Evolutionary conservation across 2,888 invertebrate species (phyloP).

Genomic region (Agelastica alni): DNA sequence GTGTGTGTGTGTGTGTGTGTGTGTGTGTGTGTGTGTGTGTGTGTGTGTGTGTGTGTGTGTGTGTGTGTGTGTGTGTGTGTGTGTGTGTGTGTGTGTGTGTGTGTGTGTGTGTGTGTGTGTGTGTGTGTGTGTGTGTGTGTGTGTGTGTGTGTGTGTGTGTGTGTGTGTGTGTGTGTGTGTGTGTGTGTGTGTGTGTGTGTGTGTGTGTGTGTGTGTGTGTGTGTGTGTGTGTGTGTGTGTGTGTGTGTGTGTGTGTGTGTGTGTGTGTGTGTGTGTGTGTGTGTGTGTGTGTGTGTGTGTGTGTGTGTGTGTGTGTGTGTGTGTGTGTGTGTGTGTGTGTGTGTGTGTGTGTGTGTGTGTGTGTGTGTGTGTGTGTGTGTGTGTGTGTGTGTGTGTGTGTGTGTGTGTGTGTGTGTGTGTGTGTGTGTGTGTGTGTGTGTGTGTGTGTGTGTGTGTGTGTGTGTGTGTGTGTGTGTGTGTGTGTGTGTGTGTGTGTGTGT

Average conservation of each 20-base stretch:
- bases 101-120: conserved; percentile 6
- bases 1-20: conserved; percentile 5
- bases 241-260: conserved; percentile 6
- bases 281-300: conserved; percentile 5
- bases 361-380: conserved; percentile 6
- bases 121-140: conserved; percentile 5
- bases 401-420: conserved; percentile 6
- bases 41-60: conserved; percentile 5
- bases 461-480: conserved; percentile 6
- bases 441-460: conserved; percentile 5
- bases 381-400: conserved; percentile 5
- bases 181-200: conserved; percentile 5
- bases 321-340: conserved; percentile 6
- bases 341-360: conserved; percentile 5
- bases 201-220: conserved; percentile 6
- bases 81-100: conserved; percentile 6
- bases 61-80: conserved; percentile 5
- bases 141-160: conserved; percentile 6
- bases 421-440: conserved; percentile 6
- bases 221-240: conserved; percentile 5
- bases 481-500: conserved; percentile 5
- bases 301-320: conserved; percentile 5
- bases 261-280: conserved; percentile 6
- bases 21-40: conserved; percentile 5
- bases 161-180: conserved; percentile 6